Percentiles rank a stretch among this genome's conserved stretches.
Evolutionary conservation across 1,140 invertebrate genomes (phyloP).

Genomic region (Phortica variegata): DNA sequence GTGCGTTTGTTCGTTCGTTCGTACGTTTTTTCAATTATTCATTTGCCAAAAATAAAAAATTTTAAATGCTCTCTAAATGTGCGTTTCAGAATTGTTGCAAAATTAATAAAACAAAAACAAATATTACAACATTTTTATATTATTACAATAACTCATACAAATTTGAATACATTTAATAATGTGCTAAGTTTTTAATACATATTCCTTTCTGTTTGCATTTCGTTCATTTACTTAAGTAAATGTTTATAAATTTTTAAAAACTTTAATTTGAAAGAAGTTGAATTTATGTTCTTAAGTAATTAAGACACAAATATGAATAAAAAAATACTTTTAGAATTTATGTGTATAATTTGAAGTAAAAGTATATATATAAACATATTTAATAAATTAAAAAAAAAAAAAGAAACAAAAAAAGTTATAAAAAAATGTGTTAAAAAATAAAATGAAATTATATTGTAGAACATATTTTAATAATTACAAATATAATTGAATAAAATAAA

Average conservation of each 20-base stretch:
- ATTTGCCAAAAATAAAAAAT: too few relatives aligned
- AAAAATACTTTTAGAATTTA: slow-evolving; percentile 36
- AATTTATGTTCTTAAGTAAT: slow-evolving; percentile 32
- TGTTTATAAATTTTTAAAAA: slow-evolving; percentile 23
- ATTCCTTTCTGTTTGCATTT: too few relatives aligned
- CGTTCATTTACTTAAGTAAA: too few relatives aligned
- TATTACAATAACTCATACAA: too few relatives aligned
- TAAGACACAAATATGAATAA: background rate
- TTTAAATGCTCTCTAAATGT: too few relatives aligned
- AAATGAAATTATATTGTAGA: slow-evolving; percentile 43
- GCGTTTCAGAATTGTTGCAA: too few relatives aligned
- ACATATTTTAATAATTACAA: slow-evolving; percentile 36
- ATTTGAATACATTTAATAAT: too few relatives aligned
- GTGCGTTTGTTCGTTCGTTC: too few relatives aligned
- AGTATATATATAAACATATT: slow-evolving; percentile 35
- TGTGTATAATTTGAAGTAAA: slow-evolving; percentile 45
- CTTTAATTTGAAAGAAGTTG: slow-evolving; percentile 36
- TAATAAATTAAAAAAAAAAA: slow-evolving; percentile 20
- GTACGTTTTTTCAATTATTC: too few relatives aligned
- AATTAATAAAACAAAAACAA: too few relatives aligned
- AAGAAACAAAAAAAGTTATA: slow-evolving; percentile 30
- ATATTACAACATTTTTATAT: too few relatives aligned
- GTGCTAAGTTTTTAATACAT: too few relatives aligned
- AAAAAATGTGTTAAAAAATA: slow-evolving; percentile 41
- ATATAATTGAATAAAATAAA: slow-evolving; percentile 2